phyloP scores from a whole-genome alignment of 2,888 invertebrate genomes.

The Opisthograptis luteolata region DNA sequence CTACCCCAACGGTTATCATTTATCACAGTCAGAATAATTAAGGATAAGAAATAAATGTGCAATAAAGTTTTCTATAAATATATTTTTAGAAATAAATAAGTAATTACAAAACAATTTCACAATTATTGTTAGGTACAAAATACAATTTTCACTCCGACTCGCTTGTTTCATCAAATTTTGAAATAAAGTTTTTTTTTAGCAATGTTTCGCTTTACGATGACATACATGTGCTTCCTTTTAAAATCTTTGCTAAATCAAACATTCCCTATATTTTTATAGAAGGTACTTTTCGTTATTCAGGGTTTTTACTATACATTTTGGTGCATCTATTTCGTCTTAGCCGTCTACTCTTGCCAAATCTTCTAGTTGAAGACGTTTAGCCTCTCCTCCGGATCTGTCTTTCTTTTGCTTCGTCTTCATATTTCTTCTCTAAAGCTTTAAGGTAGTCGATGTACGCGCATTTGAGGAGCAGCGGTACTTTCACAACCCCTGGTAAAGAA shows the following conservation, averaged over 20 bases:
- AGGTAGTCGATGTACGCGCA: slow-evolving; percentile 73
- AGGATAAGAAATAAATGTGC: slow-evolving; percentile 14
- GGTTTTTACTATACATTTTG: no score
- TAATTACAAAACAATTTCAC: slow-evolving; percentile 3
- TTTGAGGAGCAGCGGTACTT: slow-evolving; percentile 69
- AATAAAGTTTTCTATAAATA: slow-evolving; percentile 14
- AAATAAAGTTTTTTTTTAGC: no score
- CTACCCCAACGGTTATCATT: no score
- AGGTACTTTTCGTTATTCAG: no score
- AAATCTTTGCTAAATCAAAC: no score
- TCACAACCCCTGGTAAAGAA: slow-evolving; percentile 64
- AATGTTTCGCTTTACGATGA: no score
- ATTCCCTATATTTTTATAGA: no score
- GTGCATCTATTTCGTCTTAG: no score
- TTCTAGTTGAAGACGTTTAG: no score
- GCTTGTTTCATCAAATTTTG: no score
- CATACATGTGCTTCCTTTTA: no score
- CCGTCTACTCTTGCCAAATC: no score
- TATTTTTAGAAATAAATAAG: slow-evolving; percentile 16
- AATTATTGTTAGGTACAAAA: slow-evolving; percentile 17
- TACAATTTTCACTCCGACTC: slow-evolving; percentile 4
- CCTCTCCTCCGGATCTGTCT: slow-evolving; percentile 58
- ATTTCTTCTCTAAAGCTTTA: slow-evolving; percentile 60
- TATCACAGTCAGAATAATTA: slow-evolving; percentile 6
- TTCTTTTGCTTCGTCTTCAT: slow-evolving; percentile 52